Evolutionary conservation across 2,888 invertebrate species (phyloP), one percentile per base, ranked within the genome.

Genomic region (Thera obeliscata): DNA sequence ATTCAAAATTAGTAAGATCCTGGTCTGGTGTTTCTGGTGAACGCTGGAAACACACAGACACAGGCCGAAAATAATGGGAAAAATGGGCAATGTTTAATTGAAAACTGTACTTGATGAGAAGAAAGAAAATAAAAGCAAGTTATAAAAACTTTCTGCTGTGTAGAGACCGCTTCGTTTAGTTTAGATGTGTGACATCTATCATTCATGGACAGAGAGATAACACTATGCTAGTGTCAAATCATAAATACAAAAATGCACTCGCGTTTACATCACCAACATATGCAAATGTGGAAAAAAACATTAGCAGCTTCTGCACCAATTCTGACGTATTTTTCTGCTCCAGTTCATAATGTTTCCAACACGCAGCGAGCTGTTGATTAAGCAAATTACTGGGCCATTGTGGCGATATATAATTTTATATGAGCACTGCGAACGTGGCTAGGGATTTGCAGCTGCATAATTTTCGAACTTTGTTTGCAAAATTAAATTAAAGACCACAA

Each of bases 351-450:
- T 67, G 67, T 69, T 69, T 62, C 65, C 69, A 69, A 69, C 68
- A 69, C 65, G 69, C 71, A 72, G 73, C 70, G 65, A 67, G 66
- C 63, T 67, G 72, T 65, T 75, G 68, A 75, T 75, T 75, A 73
- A 73, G 73, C 71, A 71, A 75, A 75, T 75, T 75, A 74, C 73
- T 63, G 73, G 64, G 67, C 72, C 68, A 74, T 74, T 75, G 73
- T 74, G 67, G 62, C 67, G 61, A 67, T 71, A 72, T 61, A 69
- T 69, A 68, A 73, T 71, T 72, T 66, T 61, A 65, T 72, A 73
- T 61, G 70, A 62, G 68, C 41, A 65, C 63, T 64, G 66, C 61
- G 60, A 68, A 65, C 70, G 64, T 64, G 60, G 60, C 70, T 69
- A 57, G 67, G 66, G 71, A 68, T 70, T 72, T 72, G 67, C 68